Evolutionary conservation across 2,797 vertebrate species (phyloP), one percentile per base, ranked within the genome.

Genomic region (Mallotus villosus): DNA sequence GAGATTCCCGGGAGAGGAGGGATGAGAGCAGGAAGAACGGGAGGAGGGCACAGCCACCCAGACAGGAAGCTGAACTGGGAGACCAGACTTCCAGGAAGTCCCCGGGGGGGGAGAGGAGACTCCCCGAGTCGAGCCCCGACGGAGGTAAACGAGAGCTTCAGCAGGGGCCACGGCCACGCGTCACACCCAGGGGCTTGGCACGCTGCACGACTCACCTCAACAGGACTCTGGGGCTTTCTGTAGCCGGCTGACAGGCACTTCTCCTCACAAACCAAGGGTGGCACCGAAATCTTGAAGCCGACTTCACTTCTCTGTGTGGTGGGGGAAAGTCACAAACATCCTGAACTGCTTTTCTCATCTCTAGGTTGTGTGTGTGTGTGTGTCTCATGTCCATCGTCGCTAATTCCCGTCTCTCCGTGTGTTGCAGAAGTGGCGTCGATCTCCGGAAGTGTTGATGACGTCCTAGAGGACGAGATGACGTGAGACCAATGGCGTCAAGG

Each of bases 371-470:
- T 58, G 5, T n/a, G 19, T n/a, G n/a, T 58, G 55, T 7, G 17
- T 22, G 55, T 8, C 6, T 21, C 34, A 34, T 57, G 11, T 61
- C 58, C 22, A 75, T 32, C 3, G 3, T 58, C 8, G 25, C 11
- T 67, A 49, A 57, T 55, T 59, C 9, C 22, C 58, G 19, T 24
- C n/a, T 55, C n/a, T 57, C 5, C 1, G 27, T 51, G 73, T 67
- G 0, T 66, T 71, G 72, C 77, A 94, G 93, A 94, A 87, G 92
- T 87, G 21, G 92, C 92, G 51, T 94, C 93, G 16, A 93, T 93
- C 87, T 94, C 93, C 82, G 93, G 91, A 88, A 94, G 92, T 21
- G 90, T 89, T 9, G 93, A 94, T 49, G 92, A 93, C 57, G 84
- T 86, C 60, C 21, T 88, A 57, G 91, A 88, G 19, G 91, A 93